Evolutionary conservation across 2,797 vertebrate species (phyloP).

Genomic region (Sebastes umbrosus): DNA sequence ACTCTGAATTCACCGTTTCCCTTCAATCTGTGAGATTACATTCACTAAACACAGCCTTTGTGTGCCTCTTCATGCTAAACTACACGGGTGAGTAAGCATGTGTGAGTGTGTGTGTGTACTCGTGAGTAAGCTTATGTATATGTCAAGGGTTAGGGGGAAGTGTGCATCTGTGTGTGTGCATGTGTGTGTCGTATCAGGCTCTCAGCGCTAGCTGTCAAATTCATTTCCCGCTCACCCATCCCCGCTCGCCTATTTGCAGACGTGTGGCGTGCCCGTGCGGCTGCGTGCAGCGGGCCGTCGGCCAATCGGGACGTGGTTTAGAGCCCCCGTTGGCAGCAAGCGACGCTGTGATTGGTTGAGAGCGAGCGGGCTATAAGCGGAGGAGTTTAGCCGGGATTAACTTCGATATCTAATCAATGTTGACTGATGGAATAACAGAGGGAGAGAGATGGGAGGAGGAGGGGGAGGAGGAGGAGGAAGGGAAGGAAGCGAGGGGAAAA

Average conservation of each 20-base stretch:
- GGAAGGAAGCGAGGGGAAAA: background rate
- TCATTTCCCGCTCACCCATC: slow-evolving; percentile 64
- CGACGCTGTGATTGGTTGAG: slow-evolving; percentile 39
- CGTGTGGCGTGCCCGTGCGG: slow-evolving; percentile 29
- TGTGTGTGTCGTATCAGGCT: slow-evolving; percentile 35
- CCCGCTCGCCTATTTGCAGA: slow-evolving; percentile 43
- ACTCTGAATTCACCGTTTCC: background rate
- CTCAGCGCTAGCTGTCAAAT: slow-evolving; percentile 63
- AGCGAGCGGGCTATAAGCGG: slow-evolving; percentile 32
- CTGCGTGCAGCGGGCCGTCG: background rate
- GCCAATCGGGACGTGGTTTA: slow-evolving; percentile 21
- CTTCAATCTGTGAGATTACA: background rate
- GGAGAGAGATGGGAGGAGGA: slow-evolving; percentile 2
- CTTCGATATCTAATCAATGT: slow-evolving; percentile 66
- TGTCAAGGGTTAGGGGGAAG: slow-evolving; percentile 30
- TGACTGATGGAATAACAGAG: slow-evolving; percentile 51
- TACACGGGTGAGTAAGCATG: slow-evolving; percentile 3
- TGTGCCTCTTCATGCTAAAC: background rate
- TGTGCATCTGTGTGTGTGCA: slow-evolving; percentile 18
- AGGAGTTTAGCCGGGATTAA: slow-evolving; percentile 69
- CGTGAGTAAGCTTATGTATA: slow-evolving; percentile 3
- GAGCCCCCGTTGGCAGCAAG: background rate
- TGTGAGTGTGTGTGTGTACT: slow-evolving; percentile 8
- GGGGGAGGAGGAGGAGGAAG: background rate
- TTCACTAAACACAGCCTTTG: background rate